Evolutionary conservation across 2,888 invertebrate species (phyloP).

Genomic region (Pollenia griseotomentosa): DNA sequence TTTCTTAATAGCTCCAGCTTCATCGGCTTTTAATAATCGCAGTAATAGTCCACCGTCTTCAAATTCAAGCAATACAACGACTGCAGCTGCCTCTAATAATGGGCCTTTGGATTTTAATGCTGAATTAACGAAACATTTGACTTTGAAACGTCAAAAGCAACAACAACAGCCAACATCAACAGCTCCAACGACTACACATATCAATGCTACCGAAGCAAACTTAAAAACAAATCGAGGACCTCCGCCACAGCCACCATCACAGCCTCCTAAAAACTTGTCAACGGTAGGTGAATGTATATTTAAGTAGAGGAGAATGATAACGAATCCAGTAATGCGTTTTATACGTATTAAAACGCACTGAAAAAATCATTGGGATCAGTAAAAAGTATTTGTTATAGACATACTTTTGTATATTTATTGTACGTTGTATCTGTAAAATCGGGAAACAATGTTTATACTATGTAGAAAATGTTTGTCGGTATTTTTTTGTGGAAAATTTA

Average conservation of each 20-base stretch:
- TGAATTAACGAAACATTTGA: conserved; percentile 84
- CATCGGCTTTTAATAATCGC: conserved; percentile 73
- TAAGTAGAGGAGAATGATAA: too few relatives aligned
- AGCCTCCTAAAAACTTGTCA: conserved; percentile 86
- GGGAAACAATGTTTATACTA: too few relatives aligned
- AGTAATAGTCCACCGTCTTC: conserved; percentile 75
- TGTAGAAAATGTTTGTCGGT: too few relatives aligned
- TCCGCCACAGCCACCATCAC: conserved; percentile 91
- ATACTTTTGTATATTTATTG: too few relatives aligned
- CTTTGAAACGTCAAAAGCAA: conserved; percentile 83
- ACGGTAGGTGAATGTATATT: conserved; percentile 84
- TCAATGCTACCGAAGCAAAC: conserved; percentile 83
- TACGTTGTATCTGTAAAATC: too few relatives aligned
- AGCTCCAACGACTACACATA: conserved; percentile 77
- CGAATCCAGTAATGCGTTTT: too few relatives aligned
- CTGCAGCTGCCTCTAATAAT: conserved; percentile 78
- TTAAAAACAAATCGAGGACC: conserved; percentile 87
- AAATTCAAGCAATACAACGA: conserved; percentile 49
- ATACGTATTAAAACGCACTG: too few relatives aligned
- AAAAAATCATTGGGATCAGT: too few relatives aligned
- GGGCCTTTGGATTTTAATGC: conserved; percentile 83
- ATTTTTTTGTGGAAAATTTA: too few relatives aligned
- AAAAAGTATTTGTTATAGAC: too few relatives aligned
- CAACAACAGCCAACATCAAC: conserved; percentile 72
- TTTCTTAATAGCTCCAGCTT: conserved; percentile 45